Conservation (phyloP, 2,113 vertebrate species). For the Passer domesticus region DNA sequence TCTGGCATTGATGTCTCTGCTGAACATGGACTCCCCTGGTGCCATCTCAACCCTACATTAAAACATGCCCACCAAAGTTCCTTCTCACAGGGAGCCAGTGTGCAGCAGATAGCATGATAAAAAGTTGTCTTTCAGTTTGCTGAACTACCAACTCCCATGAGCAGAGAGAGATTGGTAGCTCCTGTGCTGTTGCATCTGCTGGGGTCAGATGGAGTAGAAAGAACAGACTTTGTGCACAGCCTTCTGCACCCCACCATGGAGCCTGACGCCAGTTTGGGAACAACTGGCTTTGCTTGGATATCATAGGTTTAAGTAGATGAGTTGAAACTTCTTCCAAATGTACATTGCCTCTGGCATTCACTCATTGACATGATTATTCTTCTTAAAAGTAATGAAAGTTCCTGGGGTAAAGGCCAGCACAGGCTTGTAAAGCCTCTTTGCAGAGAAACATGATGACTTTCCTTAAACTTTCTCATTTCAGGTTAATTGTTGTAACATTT, state of each 20-base stretch:
- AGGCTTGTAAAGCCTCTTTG: background rate
- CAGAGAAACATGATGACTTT: background rate
- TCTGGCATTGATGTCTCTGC: fast-evolving
- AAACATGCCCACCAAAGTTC: background rate
- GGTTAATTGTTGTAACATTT: background rate
- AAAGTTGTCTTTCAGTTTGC: background rate
- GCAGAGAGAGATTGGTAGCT: background rate
- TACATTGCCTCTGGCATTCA: background rate
- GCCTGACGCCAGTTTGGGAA: background rate
- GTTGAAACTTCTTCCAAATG: background rate
- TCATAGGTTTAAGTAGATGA: background rate
- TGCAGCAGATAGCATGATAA: background rate
- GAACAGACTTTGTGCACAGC: fast-evolving
- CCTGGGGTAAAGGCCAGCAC: background rate
- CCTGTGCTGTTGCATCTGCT: background rate
- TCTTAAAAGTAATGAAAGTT: background rate
- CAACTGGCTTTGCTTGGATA: background rate
- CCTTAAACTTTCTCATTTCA: background rate
- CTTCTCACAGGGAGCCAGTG: background rate
- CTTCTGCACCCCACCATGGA: fast-evolving
- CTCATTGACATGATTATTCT: background rate
- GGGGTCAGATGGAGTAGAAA: background rate
- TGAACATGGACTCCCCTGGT: background rate
- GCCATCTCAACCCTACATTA: background rate
- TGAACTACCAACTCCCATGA: fast-evolving